Conservation (phyloP, 2,113 vertebrate genomes). For the Gobio gobio region DNA sequence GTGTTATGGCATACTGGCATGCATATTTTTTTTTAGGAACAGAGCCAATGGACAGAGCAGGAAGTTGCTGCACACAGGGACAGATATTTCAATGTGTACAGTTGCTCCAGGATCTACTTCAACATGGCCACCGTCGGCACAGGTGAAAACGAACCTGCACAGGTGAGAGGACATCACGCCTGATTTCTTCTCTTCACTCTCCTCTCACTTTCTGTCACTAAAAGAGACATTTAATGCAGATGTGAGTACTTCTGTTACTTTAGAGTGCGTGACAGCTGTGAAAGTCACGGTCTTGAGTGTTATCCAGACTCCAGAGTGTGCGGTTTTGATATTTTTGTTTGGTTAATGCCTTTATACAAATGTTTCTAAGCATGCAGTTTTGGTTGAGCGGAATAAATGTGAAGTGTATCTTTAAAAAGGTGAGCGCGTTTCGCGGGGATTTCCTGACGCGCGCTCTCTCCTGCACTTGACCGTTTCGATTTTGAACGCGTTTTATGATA, state of each 20-base stretch:
- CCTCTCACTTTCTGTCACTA: background rate
- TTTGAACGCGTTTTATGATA: background rate
- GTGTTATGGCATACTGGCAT: background rate
- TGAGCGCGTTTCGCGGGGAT: conserved; percentile 9
- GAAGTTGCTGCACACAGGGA: background rate
- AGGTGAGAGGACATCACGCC: conserved; percentile 51
- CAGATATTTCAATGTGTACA: conserved; percentile 32
- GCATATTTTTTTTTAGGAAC: background rate
- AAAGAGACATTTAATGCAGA: background rate
- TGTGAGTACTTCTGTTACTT: background rate
- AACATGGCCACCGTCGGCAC: conserved; percentile 61
- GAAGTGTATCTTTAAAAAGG: conserved; percentile 10
- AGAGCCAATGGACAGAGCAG: conserved; percentile 45
- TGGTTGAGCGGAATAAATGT: background rate
- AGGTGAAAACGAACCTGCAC: conserved; percentile 55
- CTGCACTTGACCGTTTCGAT: background rate
- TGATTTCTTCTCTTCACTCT: background rate
- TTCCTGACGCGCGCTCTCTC: background rate
- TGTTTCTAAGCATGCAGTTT: background rate
- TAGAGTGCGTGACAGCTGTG: background rate
- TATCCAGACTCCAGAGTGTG: background rate
- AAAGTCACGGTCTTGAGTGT: background rate
- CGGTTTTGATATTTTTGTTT: background rate
- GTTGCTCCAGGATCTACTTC: conserved; percentile 24
- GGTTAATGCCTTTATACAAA: background rate